Conservation (phyloP, 2,113 vertebrate genomes). For the Nannobrachium achirus region DNA sequence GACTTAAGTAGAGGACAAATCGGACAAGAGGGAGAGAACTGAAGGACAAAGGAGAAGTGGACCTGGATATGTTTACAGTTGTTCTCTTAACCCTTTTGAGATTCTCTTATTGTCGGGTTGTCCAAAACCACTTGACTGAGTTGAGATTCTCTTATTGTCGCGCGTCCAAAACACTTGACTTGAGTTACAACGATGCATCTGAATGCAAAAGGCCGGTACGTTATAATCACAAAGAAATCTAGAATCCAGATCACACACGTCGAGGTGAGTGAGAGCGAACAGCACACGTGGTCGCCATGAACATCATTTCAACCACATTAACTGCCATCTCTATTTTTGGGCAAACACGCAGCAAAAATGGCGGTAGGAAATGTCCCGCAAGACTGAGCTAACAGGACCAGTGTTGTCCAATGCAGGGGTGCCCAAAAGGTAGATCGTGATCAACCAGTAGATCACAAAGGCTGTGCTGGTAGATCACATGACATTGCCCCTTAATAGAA, state of each 20-base stretch:
- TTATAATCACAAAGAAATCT: background rate
- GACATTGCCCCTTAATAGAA: too few species aligned
- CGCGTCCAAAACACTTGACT: background rate
- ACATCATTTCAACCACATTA: background rate
- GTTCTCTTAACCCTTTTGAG: background rate
- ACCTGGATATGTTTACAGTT: background rate
- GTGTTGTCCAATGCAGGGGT: too few species aligned
- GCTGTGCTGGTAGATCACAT: too few species aligned
- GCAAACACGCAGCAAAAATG: too few species aligned
- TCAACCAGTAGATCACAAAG: too few species aligned
- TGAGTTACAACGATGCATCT: background rate
- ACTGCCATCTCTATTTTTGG: conserved; percentile 35
- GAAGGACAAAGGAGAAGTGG: background rate
- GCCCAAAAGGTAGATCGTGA: too few species aligned
- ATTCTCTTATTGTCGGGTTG: too few species aligned
- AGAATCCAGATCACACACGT: background rate
- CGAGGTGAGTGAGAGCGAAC: too few species aligned
- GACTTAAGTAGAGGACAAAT: conserved; percentile 10
- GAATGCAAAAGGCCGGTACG: background rate
- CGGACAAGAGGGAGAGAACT: conserved; percentile 9
- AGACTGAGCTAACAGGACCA: too few species aligned
- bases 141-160: background rate
- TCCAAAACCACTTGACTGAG: too few species aligned
- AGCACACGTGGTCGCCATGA: too few species aligned
- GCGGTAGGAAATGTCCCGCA: too few species aligned